Base-by-base conservation (phyloP, 2,113 vertebrate genomes). In the Dendrocopos noguchii region DNA sequence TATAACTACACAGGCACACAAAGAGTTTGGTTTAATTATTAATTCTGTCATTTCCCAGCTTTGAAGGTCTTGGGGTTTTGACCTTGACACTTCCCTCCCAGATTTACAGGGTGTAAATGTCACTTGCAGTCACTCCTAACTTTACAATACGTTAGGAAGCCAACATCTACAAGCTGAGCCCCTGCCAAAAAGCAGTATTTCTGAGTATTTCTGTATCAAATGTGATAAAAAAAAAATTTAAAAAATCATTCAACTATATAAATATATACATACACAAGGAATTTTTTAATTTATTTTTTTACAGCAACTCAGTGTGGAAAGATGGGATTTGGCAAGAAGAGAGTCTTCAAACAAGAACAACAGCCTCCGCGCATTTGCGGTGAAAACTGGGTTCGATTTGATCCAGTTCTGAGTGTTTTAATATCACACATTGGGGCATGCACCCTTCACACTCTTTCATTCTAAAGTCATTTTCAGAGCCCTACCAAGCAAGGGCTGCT, bases 121-220 rank as follows among this genome's bases (percentile, higher is more conserved):
- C 94, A 92, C 90, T 96, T 93, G 74, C 92, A 94, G 88, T 92
- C 88, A 88, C 80, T 94, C 4, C 14, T 76, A 96, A 90, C 83
- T 91, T 94, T 93, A 90, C 12, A 18, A 93, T 93, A 85, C 53
- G 9, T 88, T 95, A 71, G 75, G 83, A 91, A 88, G 92, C 83
- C 19, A 52, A 95, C 96, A 95, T 92, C 95, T 96, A 92, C 95
- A 84, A 81, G 83, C 88, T 90, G 83, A 90, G 21, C 92, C 84
- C 34, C 86, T 94, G 96, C 92, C 91, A 96, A 84, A 90, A 96
- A 86, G 74, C 88, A 94, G 44, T 94, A 94, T 96, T 96, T 96
- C 96, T 94, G 55, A 94, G 44, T 94, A 94, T 96, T 96, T 96
- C 96, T 94, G 55, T 96, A 90, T 84, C 90, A 96, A 92, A 95